Percentiles rank a stretch among this genome's conserved stretches.
Conservation (phyloP, 2,888 invertebrate genomes). For the Sepiola atlantica region DNA sequence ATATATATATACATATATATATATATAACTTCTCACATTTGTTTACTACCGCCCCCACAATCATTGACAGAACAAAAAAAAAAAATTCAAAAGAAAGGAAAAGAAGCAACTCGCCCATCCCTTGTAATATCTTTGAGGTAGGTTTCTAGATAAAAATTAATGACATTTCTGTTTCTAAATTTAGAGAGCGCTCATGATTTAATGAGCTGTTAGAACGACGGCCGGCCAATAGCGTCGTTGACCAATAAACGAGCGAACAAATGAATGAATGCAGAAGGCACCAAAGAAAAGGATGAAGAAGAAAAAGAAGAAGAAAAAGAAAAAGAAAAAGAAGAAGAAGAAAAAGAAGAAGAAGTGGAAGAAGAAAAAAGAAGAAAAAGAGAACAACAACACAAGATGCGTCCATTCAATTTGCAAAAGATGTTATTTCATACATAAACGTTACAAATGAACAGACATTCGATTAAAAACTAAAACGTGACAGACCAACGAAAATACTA, state of each 20-base stretch:
- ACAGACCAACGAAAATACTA: no score
- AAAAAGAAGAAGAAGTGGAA: neutral
- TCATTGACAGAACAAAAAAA: neutral
- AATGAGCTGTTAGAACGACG: conserved; percentile 21
- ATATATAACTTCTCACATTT: no score
- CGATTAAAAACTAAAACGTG: no score
- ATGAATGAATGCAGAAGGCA: neutral
- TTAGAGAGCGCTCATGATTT: neutral
- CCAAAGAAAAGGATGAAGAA: neutral
- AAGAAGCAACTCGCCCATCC: neutral
- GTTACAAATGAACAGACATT: no score
- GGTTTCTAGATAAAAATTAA: conserved; percentile 32
- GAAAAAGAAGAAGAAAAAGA: fast-evolving
- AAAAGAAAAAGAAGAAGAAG: no score
- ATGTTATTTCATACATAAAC: no score
- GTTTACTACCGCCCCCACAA: no score
- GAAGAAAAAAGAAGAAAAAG: no score
- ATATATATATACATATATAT: no score
- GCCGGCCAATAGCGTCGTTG: neutral
- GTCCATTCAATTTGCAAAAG: no score
- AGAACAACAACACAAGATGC: no score
- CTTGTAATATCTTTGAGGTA: neutral
- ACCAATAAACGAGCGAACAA: neutral
- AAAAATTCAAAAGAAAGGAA: neutral
- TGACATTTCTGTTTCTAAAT: conserved; percentile 8